Evolutionary conservation across 2,888 invertebrate genomes (phyloP), one percentile per base, ranked within the genome.

Genomic region (Digitonthophagus gazella): DNA sequence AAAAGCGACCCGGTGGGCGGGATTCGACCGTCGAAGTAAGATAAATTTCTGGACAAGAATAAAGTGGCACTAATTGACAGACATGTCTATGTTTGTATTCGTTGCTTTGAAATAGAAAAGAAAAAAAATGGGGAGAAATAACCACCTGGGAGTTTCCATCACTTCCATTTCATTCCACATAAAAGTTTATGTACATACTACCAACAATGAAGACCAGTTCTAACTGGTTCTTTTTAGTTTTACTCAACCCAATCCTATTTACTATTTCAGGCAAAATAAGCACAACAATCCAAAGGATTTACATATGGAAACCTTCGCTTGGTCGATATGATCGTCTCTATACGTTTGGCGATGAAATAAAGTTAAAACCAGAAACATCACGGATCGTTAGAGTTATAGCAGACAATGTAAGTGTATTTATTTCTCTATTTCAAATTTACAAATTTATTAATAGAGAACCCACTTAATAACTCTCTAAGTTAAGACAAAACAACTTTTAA

Each of bases 321-420:
- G 11, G 11, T 44, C 28, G 28, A 44, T 44, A 44, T 11, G 28
- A 44, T 44, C 28, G 28, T 2, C 11, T 44, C 6, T 44, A 44
- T 44, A 44, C 3, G 1, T 11, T 44, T 1, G 11, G 28, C 6
- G 11, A 44, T 44, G 6, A n/a, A n/a, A 44, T 44, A 44, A 44
- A 44, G 28, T n/a, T n/a, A n/a, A 44, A 44, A 44, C 3, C 6
- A 5, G 28, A 44, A 44, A 44, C 3, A 44, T 8, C 28, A 3
- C 6, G 28, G 6, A 44, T 44, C 11, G 75, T 83, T 54, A 70
- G 77, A 22, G 79, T 81, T 14, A 74, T 79, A 8, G 77, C 79
- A 18, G 77, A 80, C 67, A 74, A 76, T 66, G 82, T 82, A 75
- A 75, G 76, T 72, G 65, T 72, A n/a, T n/a, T n/a, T n/a, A n/a